Base-by-base conservation (phyloP, 2,888 invertebrate species). In the Drosophila anomalata region DNA sequence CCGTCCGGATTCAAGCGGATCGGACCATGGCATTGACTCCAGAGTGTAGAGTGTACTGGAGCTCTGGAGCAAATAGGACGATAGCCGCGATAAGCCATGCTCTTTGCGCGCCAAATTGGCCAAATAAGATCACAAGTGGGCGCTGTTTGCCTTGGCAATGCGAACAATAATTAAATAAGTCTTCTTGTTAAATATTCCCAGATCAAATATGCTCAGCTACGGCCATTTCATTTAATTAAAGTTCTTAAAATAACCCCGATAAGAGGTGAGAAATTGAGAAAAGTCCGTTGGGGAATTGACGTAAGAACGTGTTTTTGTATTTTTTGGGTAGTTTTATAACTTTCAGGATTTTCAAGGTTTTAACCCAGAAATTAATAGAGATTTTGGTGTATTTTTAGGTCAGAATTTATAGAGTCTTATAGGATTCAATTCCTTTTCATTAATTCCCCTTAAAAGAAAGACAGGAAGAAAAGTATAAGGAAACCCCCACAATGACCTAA, bases 131-230 rank as follows among this genome's bases (percentile, higher is more conserved):
- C 54, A 31, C 61, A 31, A 65, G 55, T 65, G 63, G 51, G 41
- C 56, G 69, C 42, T 68, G 44, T 75, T 73, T 73, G 53, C 75
- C 42, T 53, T 59, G 52, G 50, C 67, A 71, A 57, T 48, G 74
- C 68, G 52, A 74, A 74, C 68, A 87, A 76, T 81, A 81, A 81
- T 80, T 80, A 80, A 80, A 79, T 84, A 68, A 61, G 79, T 66
- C 81, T 71, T 84, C 79, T 76, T 81, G 76, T 84, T 84, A 68
- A 79, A 77, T 81, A 77, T 74, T 58, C 66, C 55, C 73, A 65
- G 51, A 73, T 55, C 69, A 70, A 66, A 66, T 70, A 63, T 73
- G 54, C 65, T 65, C 41, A 73, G 66, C 66, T 47, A 52, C 41
- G 39, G 22, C 33, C 47, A 66, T 55, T 70, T 73, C 73, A 56